phyloP scores from a whole-genome alignment of 2,888 invertebrate species.

The Chesias legatella region DNA sequence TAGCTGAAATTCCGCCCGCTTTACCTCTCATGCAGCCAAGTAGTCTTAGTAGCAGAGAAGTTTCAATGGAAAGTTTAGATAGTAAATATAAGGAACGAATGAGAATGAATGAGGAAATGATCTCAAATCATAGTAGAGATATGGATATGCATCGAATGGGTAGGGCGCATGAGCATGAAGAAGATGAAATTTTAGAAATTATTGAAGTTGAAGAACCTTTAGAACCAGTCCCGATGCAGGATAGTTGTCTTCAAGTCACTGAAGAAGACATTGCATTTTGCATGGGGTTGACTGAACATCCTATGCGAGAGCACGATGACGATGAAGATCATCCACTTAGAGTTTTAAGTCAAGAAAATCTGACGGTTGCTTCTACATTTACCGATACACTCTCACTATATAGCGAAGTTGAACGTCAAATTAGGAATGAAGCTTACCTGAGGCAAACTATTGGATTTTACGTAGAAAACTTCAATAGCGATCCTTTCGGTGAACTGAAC shows the following conservation, averaged over 20 bases:
- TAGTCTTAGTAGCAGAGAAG: slow-evolving; percentile 87
- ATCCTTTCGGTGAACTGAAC: slow-evolving; percentile 58
- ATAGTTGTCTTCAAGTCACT: slow-evolving; percentile 93
- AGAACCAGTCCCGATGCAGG: slow-evolving; percentile 92
- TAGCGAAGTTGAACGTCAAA: slow-evolving; percentile 84
- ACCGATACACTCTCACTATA: slow-evolving; percentile 86
- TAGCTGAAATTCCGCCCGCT: slow-evolving; percentile 90
- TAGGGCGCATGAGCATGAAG: slow-evolving; percentile 67
- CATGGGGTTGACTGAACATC: slow-evolving; percentile 87
- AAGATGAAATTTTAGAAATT: slow-evolving; percentile 88
- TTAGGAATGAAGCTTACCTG: slow-evolving; percentile 82
- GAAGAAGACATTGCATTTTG: slow-evolving; percentile 95
- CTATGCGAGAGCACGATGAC: slow-evolving; percentile 85
- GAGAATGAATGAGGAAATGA: slow-evolving; percentile 78
- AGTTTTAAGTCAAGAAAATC: slow-evolving; percentile 93
- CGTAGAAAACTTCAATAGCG: slow-evolving; percentile 71
- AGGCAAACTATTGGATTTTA: slow-evolving; percentile 79
- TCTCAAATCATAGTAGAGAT: slow-evolving; percentile 79
- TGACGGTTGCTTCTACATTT: slow-evolving; percentile 94
- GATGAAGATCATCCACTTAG: slow-evolving; percentile 91
- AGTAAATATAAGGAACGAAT: slow-evolving; percentile 87
- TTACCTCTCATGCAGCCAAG: slow-evolving; percentile 87
- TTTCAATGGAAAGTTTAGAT: slow-evolving; percentile 91
- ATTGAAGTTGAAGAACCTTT: slow-evolving; percentile 89
- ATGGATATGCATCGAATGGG: slow-evolving; percentile 73